Evolutionary conservation across 2,888 invertebrate species (phyloP).

Genomic region (Pandemis corylana): DNA sequence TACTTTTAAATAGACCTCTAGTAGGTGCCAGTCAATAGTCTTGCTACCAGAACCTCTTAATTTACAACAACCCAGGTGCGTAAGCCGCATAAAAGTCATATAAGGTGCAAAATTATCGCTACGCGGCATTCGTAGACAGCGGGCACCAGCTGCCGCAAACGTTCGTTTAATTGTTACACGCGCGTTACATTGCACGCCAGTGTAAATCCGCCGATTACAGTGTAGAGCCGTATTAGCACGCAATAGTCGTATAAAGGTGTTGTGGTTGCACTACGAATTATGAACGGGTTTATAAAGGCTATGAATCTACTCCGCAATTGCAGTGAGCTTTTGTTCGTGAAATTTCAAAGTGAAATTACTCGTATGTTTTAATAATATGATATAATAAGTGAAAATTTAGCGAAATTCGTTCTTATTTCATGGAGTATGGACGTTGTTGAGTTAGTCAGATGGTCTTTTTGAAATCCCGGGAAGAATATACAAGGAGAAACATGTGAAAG

Average conservation of each 20-base stretch:
- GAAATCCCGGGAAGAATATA: too few species aligned
- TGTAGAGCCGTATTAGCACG: conserved; percentile 32
- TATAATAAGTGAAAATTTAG: too few species aligned
- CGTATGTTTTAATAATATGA: too few species aligned
- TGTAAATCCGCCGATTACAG: conserved; percentile 36
- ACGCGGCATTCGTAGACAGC: conserved; percentile 31
- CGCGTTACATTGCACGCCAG: conserved; percentile 34
- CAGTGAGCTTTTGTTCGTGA: not conserved
- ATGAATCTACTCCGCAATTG: not conserved
- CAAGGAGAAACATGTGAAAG: too few species aligned
- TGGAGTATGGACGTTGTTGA: too few species aligned
- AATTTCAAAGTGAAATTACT: not conserved
- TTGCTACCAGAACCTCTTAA: not conserved
- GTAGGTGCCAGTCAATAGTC: not conserved
- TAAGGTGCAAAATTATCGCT: conserved; percentile 30
- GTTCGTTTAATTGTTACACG: conserved; percentile 38
- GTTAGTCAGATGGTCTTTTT: too few species aligned
- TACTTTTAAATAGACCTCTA: not conserved
- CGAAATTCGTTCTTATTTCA: too few species aligned
- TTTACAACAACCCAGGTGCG: conserved; percentile 16
- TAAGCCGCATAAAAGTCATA: conserved; percentile 29
- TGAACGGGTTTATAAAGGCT: not conserved
- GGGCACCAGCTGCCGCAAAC: conserved; percentile 32
- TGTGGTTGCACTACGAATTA: conserved; percentile 20
- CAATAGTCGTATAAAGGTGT: conserved; percentile 28